These are phyloP conservation scores for Gymnoscopelus braueri DNA, from an alignment of 2,797 vertebrate genomes.

Conservation along the genomic window DNA sequence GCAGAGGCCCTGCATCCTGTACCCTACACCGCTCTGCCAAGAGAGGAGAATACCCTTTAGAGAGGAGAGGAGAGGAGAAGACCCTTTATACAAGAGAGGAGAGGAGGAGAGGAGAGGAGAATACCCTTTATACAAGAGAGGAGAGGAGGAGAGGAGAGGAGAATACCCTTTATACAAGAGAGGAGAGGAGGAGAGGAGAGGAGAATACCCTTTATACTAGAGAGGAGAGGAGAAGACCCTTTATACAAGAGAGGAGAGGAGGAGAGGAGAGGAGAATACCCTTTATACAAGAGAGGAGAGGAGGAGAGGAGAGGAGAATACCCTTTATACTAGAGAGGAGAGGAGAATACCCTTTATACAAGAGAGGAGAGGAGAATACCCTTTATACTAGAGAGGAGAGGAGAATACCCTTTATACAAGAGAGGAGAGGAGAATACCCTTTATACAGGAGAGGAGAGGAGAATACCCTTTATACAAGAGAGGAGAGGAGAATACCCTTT, in stretches of 20 bases:
- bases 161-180: not conserved
- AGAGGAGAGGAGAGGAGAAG: no score
- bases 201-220: no score
- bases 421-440: not conserved
- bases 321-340: not conserved
- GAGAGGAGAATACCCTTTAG: no score
- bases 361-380: no score
- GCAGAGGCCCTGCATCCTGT: not conserved
- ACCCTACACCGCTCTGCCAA: not conserved
- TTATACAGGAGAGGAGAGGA: not conserved
- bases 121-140: no score
- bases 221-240: not conserved
- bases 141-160: not conserved
- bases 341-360: no score
- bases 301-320: no score
- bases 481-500: no score
- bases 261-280: not conserved
- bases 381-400: not conserved
- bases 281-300: no score
- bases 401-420: no score
- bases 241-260: not conserved
- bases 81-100: no score
- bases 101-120: not conserved
- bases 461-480: no score
- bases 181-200: not conserved